Base-by-base conservation (phyloP, 2,888 invertebrate species). In the Tetanocera ferruginea region DNA sequence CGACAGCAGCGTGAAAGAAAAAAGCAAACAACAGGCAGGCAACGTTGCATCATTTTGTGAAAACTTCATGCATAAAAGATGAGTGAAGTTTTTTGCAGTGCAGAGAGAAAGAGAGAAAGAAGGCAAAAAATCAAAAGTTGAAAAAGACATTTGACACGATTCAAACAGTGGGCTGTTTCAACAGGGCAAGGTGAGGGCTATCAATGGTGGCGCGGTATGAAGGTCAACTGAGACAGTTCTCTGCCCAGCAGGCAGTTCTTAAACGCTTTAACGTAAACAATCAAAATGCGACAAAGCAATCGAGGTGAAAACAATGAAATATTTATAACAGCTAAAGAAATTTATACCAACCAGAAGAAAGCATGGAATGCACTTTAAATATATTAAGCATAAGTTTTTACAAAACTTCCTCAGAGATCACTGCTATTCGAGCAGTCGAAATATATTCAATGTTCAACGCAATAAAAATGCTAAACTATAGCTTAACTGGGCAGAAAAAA, bases 31-130 rank as follows among this genome's bases (percentile, higher is more conserved):
- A 9, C 66, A 66, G 19, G 55, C 55, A 55, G 66, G 19, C 31
- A n/a, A 31, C 62, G 66, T 25, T 64, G 57, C 57, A 37, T 34
- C 37, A 67, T 57, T 55, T 52, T 52, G 31, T 34, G 75, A 66
- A 55, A 67, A 55, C 43, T 8, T 67, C 57, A 75, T 75, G 75
- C 66, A 75, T 75, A 75, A 75, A 75, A 75, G 75, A 75, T 75
- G 75, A 75, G 66, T 52, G 67, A 57, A 60, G 49, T 60, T 62
- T 43, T 49, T 43, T 62, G 31, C 72, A 5, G 19, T 57, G 37
- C 14, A 19, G 19, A 25, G 55, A 72, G 72, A 62, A 28, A 19
- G 19, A 25, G 55, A 72, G 72, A 62, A 62, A 43, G 62, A 49
- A 73, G 73, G 25, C n/a, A n/a, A n/a, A n/a, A 73, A 73, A 73